Evolutionary conservation across 2,797 vertebrate species (phyloP).

Genomic region (Propithecus perrieri): DNA sequence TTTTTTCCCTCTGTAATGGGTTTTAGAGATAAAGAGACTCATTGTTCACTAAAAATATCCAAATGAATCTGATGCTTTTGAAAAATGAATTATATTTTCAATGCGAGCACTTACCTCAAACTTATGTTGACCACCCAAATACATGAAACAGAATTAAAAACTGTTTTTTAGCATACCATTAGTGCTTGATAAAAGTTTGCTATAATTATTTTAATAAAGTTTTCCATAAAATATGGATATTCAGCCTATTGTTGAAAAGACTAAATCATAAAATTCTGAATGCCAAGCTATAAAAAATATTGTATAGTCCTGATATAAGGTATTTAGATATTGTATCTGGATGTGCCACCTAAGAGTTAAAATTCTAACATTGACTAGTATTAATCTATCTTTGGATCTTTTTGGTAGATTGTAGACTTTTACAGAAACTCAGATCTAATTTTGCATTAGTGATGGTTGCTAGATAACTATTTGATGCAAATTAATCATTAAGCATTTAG

Average conservation of each 20-base stretch:
- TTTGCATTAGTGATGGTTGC: conserved; percentile 64
- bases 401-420: conserved; percentile 55
- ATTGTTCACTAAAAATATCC: neutral
- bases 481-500: conserved; percentile 69
- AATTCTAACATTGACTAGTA: conserved; percentile 9
- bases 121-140: neutral
- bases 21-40: neutral
- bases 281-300: neutral
- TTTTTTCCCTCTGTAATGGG: neutral
- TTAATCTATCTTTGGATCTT: conserved; percentile 6
- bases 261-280: neutral
- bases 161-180: neutral
- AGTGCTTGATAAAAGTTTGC: neutral
- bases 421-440: conserved; percentile 56
- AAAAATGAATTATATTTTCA: conserved; percentile 38
- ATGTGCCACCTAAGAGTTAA: conserved; percentile 32
- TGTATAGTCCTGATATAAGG: neutral
- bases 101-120: neutral
- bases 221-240: neutral
- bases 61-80: neutral
- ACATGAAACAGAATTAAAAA: neutral
- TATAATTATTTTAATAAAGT: neutral
- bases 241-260: neutral
- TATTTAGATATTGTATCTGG: neutral
- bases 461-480: conserved; percentile 69